A percentile compares a stretch with the other conserved stretches of the same genome.
phyloP scores from a whole-genome alignment of 1,140 invertebrate species.

The Dinoponera quadriceps region DNA sequence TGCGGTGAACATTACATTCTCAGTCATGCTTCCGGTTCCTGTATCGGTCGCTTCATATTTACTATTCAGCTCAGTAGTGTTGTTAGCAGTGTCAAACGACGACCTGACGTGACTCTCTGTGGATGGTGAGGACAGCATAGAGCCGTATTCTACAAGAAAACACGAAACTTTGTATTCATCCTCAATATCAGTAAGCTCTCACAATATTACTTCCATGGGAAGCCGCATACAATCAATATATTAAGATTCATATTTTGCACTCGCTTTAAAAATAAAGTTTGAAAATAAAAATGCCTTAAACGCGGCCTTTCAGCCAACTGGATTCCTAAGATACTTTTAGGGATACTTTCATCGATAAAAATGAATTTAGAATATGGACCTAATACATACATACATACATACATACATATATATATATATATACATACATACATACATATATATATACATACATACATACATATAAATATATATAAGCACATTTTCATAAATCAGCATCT shows the following conservation, averaged over 20 bases:
- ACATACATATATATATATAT: too few species aligned
- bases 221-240: too few species aligned
- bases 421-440: too few species aligned
- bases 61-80: conserved; percentile 75
- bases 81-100: conserved; percentile 60
- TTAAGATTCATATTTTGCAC: too few species aligned
- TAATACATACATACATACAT: too few species aligned
- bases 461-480: conserved; percentile 24
- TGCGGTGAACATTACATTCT: conserved; percentile 78
- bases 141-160: conserved; percentile 85
- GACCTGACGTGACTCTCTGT: conserved; percentile 76
- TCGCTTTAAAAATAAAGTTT: too few species aligned
- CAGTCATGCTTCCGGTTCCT: conserved; percentile 71
- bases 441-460: conserved; percentile 15
- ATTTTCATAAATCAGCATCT: conserved; percentile 13
- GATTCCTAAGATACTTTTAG: too few species aligned
- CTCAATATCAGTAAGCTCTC: conserved; percentile 31
- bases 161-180: conserved; percentile 44
- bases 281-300: too few species aligned
- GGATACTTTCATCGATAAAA: too few species aligned
- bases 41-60: conserved; percentile 65
- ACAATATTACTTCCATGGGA: not conserved
- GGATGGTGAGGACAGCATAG: conserved; percentile 83
- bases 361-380: too few species aligned
- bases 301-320: too few species aligned